Conservation (phyloP, 2,797 vertebrate species). For the Gobio occitaniae region DNA sequence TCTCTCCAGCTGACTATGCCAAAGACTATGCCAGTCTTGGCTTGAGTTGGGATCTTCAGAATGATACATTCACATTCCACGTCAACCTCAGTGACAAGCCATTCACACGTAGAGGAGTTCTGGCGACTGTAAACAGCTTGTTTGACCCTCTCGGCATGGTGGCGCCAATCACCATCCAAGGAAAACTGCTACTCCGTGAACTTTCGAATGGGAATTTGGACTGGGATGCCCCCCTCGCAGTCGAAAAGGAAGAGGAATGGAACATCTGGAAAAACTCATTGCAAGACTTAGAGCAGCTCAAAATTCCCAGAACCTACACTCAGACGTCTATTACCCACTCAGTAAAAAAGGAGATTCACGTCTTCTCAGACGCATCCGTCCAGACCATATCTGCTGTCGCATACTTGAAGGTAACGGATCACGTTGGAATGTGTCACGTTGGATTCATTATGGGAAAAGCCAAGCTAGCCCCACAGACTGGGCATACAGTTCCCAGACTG, state of each 20-base stretch:
- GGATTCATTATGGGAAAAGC: neutral
- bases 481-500: neutral
- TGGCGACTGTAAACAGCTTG: conserved; percentile 8
- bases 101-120: neutral
- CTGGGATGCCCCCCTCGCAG: neutral
- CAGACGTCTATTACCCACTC: neutral
- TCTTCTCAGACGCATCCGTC: neutral
- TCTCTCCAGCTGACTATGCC: neutral
- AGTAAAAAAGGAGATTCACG: neutral
- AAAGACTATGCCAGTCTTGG: conserved; percentile 10
- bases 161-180: neutral
- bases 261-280: neutral
- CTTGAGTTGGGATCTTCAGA: neutral
- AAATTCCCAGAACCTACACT: neutral
- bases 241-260: neutral
- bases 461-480: neutral
- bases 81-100: neutral
- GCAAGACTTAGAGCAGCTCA: neutral
- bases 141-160: neutral
- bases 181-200: neutral
- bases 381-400: neutral
- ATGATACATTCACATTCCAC: neutral
- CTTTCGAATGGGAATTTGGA: neutral
- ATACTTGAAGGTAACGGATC: neutral
- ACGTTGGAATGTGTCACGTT: neutral